These are phyloP conservation scores for Eupithecia pulchellata DNA, from an alignment of 2,888 invertebrate species.

Conservation along the genomic window DNA sequence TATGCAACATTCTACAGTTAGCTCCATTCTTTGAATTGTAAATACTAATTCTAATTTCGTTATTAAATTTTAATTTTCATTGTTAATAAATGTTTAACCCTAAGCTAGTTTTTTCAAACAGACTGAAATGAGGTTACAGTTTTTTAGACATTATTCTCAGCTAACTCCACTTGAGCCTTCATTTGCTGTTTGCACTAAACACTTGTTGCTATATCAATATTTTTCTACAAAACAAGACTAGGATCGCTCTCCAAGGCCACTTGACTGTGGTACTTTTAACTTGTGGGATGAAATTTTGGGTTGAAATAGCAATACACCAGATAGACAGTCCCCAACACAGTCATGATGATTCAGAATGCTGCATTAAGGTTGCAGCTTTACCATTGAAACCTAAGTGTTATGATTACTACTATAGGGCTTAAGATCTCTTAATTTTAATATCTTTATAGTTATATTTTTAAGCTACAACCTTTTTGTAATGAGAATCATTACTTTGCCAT, in stretches of 20 bases:
- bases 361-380: not conserved
- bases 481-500: too few species aligned
- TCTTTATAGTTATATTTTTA: too few species aligned
- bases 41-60: not conserved
- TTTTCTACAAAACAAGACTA: not conserved
- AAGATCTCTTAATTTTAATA: not conserved
- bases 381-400: not conserved
- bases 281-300: too few species aligned
- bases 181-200: not conserved
- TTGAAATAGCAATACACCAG: too few species aligned
- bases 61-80: not conserved
- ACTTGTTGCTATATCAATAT: conserved; percentile 1
- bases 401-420: not conserved
- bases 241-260: not conserved
- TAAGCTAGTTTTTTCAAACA: not conserved
- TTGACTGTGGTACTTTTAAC: not conserved
- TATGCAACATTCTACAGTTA: too few species aligned
- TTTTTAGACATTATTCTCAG: not conserved
- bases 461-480: too few species aligned
- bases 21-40: too few species aligned
- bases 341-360: not conserved
- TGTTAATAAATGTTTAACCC: too few species aligned
- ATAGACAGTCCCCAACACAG: not conserved
- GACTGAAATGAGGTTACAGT: not conserved
- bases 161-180: not conserved